phyloP scores from a whole-genome alignment of 2,888 invertebrate genomes.

The Polyommatus icarus region DNA sequence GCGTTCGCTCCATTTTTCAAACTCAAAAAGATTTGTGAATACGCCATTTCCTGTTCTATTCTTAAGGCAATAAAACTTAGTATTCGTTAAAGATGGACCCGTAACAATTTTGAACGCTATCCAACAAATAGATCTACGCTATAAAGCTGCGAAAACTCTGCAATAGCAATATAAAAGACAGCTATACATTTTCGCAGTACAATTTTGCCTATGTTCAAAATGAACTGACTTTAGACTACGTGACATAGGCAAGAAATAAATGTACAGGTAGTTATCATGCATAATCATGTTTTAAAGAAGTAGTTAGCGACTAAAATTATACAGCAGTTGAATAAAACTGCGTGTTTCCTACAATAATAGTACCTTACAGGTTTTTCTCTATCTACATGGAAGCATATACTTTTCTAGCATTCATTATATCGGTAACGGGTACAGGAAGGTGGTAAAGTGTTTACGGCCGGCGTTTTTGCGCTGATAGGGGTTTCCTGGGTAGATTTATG shows the following conservation, averaged over 20 bases:
- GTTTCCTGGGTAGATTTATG: constrained; percentile 48
- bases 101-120: constrained; percentile 46
- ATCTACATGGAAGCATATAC: not conserved
- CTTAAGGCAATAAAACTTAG: constrained; percentile 66
- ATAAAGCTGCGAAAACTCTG: constrained; percentile 36
- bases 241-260: not conserved
- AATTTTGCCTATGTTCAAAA: not conserved
- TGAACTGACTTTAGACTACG: not conserved
- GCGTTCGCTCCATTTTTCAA: constrained; percentile 49
- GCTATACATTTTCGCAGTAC: not conserved
- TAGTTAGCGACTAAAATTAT: not conserved
- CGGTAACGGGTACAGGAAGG: constrained; percentile 51
- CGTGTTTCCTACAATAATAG: not conserved
- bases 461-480: constrained; percentile 51
- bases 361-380: not conserved
- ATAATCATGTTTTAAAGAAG: not conserved
- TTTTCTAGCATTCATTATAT: constrained; percentile 29
- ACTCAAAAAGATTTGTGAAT: constrained; percentile 60
- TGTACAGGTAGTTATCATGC: not conserved
- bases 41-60: constrained; percentile 73
- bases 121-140: constrained; percentile 39
- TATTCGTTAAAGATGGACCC: constrained; percentile 57
- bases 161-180: constrained; percentile 7
- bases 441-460: constrained; percentile 67
- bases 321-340: not conserved